These are phyloP conservation scores for Spatulosminthurus flaviceps DNA, from an alignment of 2,888 invertebrate species.

Conservation along the genomic window DNA sequence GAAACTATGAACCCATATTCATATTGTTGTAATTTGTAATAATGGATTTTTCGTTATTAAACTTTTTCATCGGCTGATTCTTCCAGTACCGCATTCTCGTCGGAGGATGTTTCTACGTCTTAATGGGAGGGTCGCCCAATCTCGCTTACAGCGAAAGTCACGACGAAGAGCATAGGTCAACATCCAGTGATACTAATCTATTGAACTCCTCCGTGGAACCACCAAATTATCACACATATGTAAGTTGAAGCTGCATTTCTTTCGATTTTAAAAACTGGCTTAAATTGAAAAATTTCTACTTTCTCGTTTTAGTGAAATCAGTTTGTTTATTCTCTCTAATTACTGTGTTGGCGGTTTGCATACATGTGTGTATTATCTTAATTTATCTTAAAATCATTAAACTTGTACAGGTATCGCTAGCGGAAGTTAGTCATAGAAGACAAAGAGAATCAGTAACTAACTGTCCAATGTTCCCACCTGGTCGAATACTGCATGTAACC, in stretches of 20 bases:
- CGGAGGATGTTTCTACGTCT: conserved; percentile 77
- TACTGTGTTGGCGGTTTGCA: too few species aligned
- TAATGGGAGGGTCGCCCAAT: conserved; percentile 60
- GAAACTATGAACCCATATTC: too few species aligned
- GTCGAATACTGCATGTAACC: conserved; percentile 59
- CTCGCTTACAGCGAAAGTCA: conserved; percentile 25
- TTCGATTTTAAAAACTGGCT: not conserved
- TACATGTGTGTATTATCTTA: too few species aligned
- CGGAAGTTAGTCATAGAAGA: conserved; percentile 60
- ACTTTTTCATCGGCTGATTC: too few species aligned
- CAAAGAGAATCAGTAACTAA: conserved; percentile 60
- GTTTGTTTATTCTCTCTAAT: too few species aligned
- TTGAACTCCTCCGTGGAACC: conserved; percentile 69
- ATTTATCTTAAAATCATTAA: not conserved
- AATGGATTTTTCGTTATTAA: too few species aligned
- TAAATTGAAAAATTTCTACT: too few species aligned
- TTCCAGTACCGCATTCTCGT: conserved; percentile 84
- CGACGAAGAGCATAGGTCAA: conserved; percentile 33
- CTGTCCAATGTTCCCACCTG: conserved; percentile 61
- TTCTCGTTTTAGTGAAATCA: too few species aligned
- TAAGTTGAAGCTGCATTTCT: conserved; percentile 43
- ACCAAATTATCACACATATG: conserved; percentile 68
- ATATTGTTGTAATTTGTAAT: too few species aligned
- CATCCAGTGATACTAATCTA: conserved; percentile 55
- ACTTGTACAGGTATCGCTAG: conserved; percentile 60